Conservation (phyloP, 2,113 vertebrate genomes). For the Etia nguti region DNA sequence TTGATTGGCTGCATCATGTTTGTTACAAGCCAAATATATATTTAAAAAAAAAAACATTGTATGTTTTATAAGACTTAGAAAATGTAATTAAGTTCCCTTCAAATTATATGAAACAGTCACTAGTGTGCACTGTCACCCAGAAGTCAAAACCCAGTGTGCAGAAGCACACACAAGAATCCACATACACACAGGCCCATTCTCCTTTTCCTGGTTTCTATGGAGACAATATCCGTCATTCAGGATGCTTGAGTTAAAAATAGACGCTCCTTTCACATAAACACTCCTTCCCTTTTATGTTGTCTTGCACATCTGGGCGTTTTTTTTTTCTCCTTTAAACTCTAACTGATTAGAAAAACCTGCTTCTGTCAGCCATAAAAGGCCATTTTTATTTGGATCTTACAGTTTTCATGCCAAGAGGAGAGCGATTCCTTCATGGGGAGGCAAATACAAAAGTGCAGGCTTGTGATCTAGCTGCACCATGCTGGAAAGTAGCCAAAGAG, state of each 20-base stretch:
- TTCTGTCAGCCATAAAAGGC: background rate
- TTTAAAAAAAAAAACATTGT: background rate
- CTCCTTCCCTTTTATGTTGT: constrained; percentile 20
- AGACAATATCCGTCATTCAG: constrained; percentile 66
- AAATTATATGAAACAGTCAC: background rate
- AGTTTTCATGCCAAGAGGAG: background rate
- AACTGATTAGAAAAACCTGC: background rate
- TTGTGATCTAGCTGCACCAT: background rate
- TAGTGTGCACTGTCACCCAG: background rate
- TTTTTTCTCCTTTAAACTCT: background rate
- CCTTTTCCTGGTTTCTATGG: constrained; percentile 64
- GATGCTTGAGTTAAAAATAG: constrained; percentile 73
- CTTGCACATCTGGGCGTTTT: background rate
- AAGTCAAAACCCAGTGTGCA: background rate
- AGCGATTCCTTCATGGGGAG: background rate
- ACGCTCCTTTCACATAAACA: constrained; percentile 24
- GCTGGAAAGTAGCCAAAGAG: background rate
- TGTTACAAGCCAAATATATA: background rate
- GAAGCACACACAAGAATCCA: background rate
- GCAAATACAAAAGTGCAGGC: background rate
- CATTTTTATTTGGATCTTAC: background rate
- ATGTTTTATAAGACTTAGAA: background rate
- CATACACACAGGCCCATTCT: background rate
- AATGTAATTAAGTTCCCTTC: background rate
- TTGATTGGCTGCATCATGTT: background rate